A percentile compares a stretch with the other conserved stretches of the same genome.
These are phyloP conservation scores for Drosophila takahashii DNA, from an alignment of 1,140 invertebrate species.

Conservation along the genomic window DNA sequence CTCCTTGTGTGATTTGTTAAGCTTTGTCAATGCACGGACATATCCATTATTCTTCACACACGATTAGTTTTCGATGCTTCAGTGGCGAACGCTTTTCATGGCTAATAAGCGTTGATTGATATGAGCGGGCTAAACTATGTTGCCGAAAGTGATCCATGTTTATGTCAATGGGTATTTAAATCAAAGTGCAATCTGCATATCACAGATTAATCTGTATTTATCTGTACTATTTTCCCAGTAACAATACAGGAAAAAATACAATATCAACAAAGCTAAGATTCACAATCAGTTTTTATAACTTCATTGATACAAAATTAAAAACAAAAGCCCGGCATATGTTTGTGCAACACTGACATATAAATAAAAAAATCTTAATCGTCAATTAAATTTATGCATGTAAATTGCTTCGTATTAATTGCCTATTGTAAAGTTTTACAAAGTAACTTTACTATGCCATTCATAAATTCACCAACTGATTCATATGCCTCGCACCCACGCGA, in stretches of 20 bases:
- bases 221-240: constrained; percentile 36
- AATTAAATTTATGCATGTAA: not conserved
- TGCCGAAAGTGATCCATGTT: constrained; percentile 44
- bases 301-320: not conserved
- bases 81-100: constrained; percentile 35
- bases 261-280: too few relatives aligned
- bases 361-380: not conserved
- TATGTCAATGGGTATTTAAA: constrained; percentile 34
- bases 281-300: not conserved
- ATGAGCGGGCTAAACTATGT: constrained; percentile 19
- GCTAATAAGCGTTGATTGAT: constrained; percentile 55
- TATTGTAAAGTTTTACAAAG: constrained; percentile 23
- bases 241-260: too few relatives aligned
- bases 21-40: constrained; percentile 61
- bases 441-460: constrained; percentile 47
- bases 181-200: constrained; percentile 15
- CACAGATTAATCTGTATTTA: constrained; percentile 1
- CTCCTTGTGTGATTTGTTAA: constrained; percentile 70
- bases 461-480: constrained; percentile 57
- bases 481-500: constrained; percentile 37
- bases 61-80: constrained; percentile 57
- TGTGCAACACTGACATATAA: not conserved
- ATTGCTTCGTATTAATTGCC: not conserved
- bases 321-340: not conserved
- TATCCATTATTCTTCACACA: constrained; percentile 71